Evolutionary conservation across 2,797 vertebrate species (phyloP).

Genomic region (Cossypha caffra): DNA sequence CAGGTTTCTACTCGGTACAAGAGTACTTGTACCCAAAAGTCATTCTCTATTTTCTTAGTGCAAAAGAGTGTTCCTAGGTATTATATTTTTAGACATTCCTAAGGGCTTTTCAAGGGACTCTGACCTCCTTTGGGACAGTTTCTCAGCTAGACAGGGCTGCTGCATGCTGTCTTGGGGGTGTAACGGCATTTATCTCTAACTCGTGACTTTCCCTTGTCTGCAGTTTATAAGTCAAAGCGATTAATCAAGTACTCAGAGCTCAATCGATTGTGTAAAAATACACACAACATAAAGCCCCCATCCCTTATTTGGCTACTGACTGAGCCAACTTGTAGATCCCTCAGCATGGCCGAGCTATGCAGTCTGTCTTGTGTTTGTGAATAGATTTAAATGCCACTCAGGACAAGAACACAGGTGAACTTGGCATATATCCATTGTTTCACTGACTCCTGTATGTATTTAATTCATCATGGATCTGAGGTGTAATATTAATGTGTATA

Average conservation of each 20-base stretch:
- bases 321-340: not conserved
- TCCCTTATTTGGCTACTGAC: not conserved
- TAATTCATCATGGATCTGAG: not conserved
- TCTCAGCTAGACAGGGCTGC: not conserved
- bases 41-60: not conserved
- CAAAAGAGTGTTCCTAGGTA: not conserved
- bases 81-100: not conserved
- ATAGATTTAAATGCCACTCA: not conserved
- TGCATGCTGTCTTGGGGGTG: not conserved
- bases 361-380: not conserved
- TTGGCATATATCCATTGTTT: not conserved
- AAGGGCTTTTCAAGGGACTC: not conserved
- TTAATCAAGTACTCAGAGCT: not conserved
- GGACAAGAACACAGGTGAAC: not conserved
- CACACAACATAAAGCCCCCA: not conserved
- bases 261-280: not conserved
- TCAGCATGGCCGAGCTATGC: not conserved
- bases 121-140: slow-evolving; percentile 12
- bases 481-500: not conserved
- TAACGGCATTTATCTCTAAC: not conserved
- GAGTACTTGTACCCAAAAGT: not conserved
- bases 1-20: not conserved
- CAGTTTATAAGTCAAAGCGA: not conserved
- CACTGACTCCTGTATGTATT: not conserved
- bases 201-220: not conserved